Percentiles rank a stretch among this genome's conserved stretches.
Conservation (phyloP, 2,797 vertebrate genomes). For the Sandelia bainsii region DNA sequence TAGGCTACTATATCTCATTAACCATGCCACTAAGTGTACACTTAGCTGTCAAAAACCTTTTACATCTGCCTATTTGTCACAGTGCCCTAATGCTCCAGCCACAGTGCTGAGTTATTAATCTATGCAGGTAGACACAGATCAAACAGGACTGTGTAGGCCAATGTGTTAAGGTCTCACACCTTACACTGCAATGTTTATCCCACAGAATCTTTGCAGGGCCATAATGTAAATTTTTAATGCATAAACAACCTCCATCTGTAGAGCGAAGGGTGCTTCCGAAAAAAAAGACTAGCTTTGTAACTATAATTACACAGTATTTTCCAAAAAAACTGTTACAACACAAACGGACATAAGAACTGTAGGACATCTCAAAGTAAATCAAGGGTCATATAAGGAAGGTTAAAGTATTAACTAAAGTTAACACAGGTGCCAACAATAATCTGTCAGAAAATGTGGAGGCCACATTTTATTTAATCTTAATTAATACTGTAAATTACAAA, state of each 20-base stretch:
- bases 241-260: constrained; percentile 4
- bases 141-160: constrained; percentile 23
- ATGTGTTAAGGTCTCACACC: constrained; percentile 41
- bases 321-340: too few relatives aligned
- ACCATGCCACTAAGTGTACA: constrained; percentile 68
- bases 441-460: too few relatives aligned
- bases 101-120: constrained; percentile 48
- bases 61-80: constrained; percentile 75
- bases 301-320: background rate
- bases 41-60: constrained; percentile 81
- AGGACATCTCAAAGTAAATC: background rate
- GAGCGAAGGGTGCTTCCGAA: background rate
- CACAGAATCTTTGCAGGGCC: background rate
- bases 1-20: constrained; percentile 59
- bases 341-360: too few relatives aligned
- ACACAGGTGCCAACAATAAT: too few relatives aligned
- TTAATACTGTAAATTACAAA: background rate
- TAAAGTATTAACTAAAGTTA: background rate
- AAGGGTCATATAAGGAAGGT: background rate
- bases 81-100: constrained; percentile 45
- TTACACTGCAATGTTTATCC: constrained; percentile 40
- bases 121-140: constrained; percentile 54
- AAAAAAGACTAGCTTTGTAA: background rate
- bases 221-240: background rate
- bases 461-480: too few relatives aligned